These are phyloP conservation scores for Vimba vimba DNA, from an alignment of 2,113 vertebrate genomes.

Conservation along the genomic window DNA sequence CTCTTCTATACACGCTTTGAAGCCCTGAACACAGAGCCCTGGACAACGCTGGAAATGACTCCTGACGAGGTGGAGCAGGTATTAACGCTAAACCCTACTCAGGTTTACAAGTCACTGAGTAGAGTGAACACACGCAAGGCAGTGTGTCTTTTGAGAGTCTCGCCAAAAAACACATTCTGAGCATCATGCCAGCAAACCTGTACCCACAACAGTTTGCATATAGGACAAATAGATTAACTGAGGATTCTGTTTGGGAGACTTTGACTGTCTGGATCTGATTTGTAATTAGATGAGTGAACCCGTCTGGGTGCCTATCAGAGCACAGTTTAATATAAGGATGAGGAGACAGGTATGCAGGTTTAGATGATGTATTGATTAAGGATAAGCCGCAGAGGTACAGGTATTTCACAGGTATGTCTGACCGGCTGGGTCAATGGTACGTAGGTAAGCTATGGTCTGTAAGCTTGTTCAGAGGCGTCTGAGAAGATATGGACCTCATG, in stretches of 20 bases:
- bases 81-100: neutral
- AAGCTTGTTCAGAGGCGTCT: conserved; percentile 23
- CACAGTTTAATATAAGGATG: too few species aligned
- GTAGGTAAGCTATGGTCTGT: too few species aligned
- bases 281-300: too few species aligned
- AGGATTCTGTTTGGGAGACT: neutral
- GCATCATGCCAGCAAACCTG: neutral
- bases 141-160: neutral
- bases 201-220: neutral
- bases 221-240: neutral
- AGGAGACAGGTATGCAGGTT: too few species aligned
- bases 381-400: too few species aligned
- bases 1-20: neutral
- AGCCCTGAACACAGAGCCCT: too few species aligned
- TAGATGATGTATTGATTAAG: too few species aligned
- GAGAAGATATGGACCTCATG: conserved; percentile 35
- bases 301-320: too few species aligned
- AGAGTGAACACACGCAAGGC: neutral
- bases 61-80: neutral
- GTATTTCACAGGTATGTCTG: too few species aligned
- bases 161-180: neutral
- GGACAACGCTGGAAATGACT: too few species aligned
- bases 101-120: neutral
- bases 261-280: too few species aligned
- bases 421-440: too few species aligned